A percentile compares a stretch with the other conserved stretches of the same genome.
phyloP scores from a whole-genome alignment of 1,140 invertebrate genomes.

The Macrobrachium rosenbergii region DNA sequence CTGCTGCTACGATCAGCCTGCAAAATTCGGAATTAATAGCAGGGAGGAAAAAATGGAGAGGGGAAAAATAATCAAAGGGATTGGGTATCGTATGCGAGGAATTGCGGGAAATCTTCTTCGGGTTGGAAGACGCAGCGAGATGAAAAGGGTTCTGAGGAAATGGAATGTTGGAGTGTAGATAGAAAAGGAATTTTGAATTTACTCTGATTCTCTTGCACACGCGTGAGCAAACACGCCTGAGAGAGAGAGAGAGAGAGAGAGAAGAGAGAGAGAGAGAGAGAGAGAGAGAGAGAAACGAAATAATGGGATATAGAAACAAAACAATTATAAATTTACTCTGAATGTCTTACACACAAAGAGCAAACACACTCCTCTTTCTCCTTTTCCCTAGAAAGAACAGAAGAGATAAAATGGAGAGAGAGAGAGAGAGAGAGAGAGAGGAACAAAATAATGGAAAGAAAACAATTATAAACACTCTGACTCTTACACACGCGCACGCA shows the following conservation, averaged over 20 bases:
- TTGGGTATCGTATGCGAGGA: background rate
- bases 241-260: background rate
- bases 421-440: constrained; percentile 21
- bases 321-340: too few species aligned
- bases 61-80: background rate
- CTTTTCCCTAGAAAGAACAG: too few species aligned
- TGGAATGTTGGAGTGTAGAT: background rate
- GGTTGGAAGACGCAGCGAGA: background rate
- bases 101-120: background rate
- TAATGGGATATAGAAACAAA: too few species aligned
- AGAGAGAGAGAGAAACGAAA: background rate
- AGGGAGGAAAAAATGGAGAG: background rate
- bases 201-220: background rate
- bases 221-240: background rate
- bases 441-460: background rate
- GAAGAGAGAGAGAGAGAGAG: background rate
- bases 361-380: too few species aligned
- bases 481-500: background rate
- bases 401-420: background rate
- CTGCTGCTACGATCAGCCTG: too few species aligned
- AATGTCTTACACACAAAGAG: too few species aligned
- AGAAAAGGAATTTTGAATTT: background rate
- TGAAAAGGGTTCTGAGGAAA: background rate
- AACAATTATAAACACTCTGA: background rate
- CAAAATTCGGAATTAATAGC: background rate